Evolutionary conservation across 1,140 invertebrate species (phyloP), one percentile per base, ranked within the genome.

Genomic region (Drosophila bocki): DNA sequence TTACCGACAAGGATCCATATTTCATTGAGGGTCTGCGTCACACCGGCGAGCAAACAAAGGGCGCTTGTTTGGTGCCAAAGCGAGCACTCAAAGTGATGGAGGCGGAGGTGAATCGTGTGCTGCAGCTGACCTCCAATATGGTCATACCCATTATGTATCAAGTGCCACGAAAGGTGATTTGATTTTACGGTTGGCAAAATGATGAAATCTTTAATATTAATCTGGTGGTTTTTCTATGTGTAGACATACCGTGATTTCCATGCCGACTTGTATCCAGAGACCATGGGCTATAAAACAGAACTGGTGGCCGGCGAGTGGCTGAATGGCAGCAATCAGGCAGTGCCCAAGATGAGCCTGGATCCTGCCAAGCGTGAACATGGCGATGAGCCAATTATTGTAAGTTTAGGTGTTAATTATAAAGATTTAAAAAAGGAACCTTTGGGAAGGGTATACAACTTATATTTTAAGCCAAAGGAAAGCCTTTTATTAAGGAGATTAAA

Each of bases 181-280:
- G n/a, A n/a, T n/a, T n/a, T n/a, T n/a, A n/a, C n/a, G n/a, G n/a
- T n/a, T n/a, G n/a, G n/a, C n/a, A n/a, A 29, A 29, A 29, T 29
- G 26, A 29, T 29, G 26, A 29, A 29, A 29, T 29, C 26, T 29
- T 6, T 29, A 29, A 29, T 5, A 29, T 29, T 29, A 22, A 22
- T 22, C 22, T 22, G 6, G 26, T 29, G 26, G 26, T 29, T 29
- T 29, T 29, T 6, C 26, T 13, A 19, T 19, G 19, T 4, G 0
- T 92, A 97, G 96, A 96, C 96, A n/a, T 98, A 98, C 92, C 95
- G 97, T 84, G 98, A 99, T 77, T 99, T 98, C 92, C 98, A 99
- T 93, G 95, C 96, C 7, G 98, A 99, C 92, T 93, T 99, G 56
- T 99, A 97, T 93, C 98, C 98, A 1, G 97, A 98, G 44, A 99